Evolutionary conservation across 1,140 invertebrate genomes (phyloP), one percentile per base, ranked within the genome.

Genomic region (Eufriesea mexicana): DNA sequence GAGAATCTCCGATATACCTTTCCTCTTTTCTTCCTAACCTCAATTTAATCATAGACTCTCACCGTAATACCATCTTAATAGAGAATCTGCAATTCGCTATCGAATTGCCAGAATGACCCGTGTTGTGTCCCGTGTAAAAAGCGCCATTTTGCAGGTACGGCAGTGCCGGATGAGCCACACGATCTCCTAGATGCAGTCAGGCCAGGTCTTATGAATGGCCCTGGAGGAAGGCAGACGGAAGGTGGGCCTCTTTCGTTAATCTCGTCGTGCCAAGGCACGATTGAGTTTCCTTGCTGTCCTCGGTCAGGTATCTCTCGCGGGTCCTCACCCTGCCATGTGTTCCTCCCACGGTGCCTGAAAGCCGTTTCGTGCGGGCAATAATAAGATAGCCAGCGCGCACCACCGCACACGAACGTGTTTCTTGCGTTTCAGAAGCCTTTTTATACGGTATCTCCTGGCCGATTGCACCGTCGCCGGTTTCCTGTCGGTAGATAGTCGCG

Each of bases 311-410:
- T 70, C 67, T 70, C 45, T 10, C 42, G 45, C 35, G 23, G 67
- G 8, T 68, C 67, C n/a, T 68, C 67, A 49, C 67, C 7, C 67
- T 23, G 5, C 23, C 20, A 18, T 25, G 67, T 70, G 66, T 70
- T 70, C 67, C 67, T 70, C 67, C 45, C 67, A 70, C 67, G 67
- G 67, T 70, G 45, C 49, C 67, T 70, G 67, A 70, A 70, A 70
- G 45, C 67, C n/a, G 45, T 70, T 70, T 70, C 67, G 67, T 70
- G 42, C 23, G 42, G 25, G 67, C 67, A 70, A 70, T 68, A 68
- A 68, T 12, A 66, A 66, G 67, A 70, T 70, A 70, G 67, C 64
- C 42, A 23, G 20, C n/a, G 67, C 67, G 45, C 23, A 45, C 20
- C 35, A 66, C 64, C 35, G 42, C 66, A 18, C 67, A 70, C 67